Evolutionary conservation across 2,113 vertebrate species (phyloP).

Genomic region (Cyprinodon tularosa): DNA sequence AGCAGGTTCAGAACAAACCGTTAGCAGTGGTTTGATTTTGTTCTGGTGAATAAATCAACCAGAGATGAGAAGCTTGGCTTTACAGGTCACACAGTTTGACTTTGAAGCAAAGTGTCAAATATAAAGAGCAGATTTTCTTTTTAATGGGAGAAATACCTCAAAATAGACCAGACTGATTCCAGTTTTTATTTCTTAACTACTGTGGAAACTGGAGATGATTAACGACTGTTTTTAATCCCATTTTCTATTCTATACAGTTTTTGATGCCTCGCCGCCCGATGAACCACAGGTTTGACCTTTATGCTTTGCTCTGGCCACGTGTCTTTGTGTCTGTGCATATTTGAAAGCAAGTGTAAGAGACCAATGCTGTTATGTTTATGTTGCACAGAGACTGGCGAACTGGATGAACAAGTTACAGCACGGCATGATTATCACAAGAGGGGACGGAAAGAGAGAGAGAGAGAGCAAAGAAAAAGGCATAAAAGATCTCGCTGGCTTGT

Average conservation of each 20-base stretch:
- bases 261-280: conserved; percentile 31
- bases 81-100: too few species aligned
- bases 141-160: conserved; percentile 2
- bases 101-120: neutral
- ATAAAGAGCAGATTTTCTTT: neutral
- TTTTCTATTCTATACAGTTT: conserved; percentile 40
- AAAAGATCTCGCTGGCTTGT: conserved; percentile 62
- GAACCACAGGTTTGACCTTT: conserved; percentile 35
- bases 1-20: conserved; percentile 15
- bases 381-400: conserved; percentile 60
- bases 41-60: conserved; percentile 37
- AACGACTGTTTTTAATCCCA: too few species aligned
- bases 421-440: conserved; percentile 64
- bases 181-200: conserved; percentile 9
- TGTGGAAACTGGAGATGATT: conserved; percentile 7
- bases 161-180: conserved; percentile 12
- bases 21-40: conserved; percentile 31
- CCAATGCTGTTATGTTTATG: conserved; percentile 39
- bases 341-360: conserved; percentile 1
- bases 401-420: conserved; percentile 67
- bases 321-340: neutral
- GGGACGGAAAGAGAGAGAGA: conserved; percentile 20
- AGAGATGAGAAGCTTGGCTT: neutral
- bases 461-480: conserved; percentile 27
- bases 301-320: neutral